Evolutionary conservation across 2,113 vertebrate genomes (phyloP).

Genomic region (Typhlomys cinereus): DNA sequence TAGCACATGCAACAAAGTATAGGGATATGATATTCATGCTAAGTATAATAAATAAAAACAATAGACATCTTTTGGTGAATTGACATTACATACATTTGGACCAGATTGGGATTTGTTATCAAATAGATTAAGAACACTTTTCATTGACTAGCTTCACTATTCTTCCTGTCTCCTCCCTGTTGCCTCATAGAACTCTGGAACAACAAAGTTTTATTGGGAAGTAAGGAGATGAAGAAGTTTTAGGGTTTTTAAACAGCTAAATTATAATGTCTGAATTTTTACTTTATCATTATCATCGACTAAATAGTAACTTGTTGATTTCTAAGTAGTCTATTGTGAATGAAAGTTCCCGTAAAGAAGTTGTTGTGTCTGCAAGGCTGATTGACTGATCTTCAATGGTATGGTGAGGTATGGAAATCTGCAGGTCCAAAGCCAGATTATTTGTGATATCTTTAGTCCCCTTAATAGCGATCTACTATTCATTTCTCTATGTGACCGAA

Average conservation of each 20-base stretch:
- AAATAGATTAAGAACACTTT: not conserved
- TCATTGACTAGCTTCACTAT: not conserved
- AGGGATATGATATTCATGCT: not conserved
- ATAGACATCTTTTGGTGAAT: not conserved
- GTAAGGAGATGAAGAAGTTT: accelerated
- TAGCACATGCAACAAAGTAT: not conserved
- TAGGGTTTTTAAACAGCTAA: too few relatives aligned
- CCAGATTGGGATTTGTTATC: not conserved
- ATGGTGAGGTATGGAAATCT: too few relatives aligned
- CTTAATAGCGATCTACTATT: too few relatives aligned
- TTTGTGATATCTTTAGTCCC: too few relatives aligned
- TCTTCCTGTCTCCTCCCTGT: not conserved
- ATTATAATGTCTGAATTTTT: not conserved
- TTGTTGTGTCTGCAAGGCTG: too few relatives aligned
- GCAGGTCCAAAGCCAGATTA: too few relatives aligned
- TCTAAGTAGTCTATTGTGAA: too few relatives aligned
- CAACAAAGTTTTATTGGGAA: not conserved
- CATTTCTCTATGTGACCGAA: too few relatives aligned
- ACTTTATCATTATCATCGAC: not conserved
- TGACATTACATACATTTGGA: not conserved
- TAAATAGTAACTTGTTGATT: too few relatives aligned
- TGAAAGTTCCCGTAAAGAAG: too few relatives aligned
- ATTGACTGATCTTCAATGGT: too few relatives aligned
- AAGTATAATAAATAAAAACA: conserved; percentile 9
- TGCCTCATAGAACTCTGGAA: not conserved